Conservation (phyloP, 1,140 invertebrate species). For the Tetramorium simillimum region DNA sequence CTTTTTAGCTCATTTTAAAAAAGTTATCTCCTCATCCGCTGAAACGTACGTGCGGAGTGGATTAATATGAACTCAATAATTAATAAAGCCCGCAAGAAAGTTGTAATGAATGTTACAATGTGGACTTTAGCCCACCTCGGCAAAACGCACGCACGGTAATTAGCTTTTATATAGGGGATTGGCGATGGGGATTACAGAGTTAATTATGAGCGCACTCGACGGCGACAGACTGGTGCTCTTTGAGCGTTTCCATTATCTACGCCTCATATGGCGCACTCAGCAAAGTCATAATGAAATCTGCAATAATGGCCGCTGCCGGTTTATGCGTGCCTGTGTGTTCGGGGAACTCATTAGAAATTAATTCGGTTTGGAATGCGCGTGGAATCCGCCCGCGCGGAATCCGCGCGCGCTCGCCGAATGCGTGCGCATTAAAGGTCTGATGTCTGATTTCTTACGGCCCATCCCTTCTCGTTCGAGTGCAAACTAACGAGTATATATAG, state of each 20-base stretch:
- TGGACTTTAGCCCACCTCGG: background rate
- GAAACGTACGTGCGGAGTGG: background rate
- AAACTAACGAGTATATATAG: conserved; percentile 2
- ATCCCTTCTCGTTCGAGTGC: conserved; percentile 27
- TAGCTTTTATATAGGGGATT: conserved; percentile 51
- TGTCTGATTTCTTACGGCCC: conserved; percentile 33
- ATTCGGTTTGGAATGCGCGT: conserved; percentile 27
- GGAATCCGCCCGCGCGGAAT: background rate
- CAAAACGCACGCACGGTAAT: conserved; percentile 49
- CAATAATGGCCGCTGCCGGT: conserved; percentile 30
- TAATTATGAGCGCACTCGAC: conserved; percentile 50
- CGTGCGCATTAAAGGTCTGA: conserved; percentile 43
- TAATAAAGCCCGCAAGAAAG: conserved; percentile 37
- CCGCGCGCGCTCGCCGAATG: background rate
- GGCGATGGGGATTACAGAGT: conserved; percentile 49
- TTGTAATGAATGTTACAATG: conserved; percentile 40
- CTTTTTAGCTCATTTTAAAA: background rate
- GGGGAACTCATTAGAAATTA: conserved; percentile 57
- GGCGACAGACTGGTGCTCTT: conserved; percentile 45
- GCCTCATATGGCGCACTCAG: conserved; percentile 15
- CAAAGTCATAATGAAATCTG: conserved; percentile 60
- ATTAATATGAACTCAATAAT: conserved; percentile 40
- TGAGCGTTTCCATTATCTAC: conserved; percentile 54
- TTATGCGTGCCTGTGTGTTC: conserved; percentile 9
- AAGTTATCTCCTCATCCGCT: background rate